Evolutionary conservation across 2,797 vertebrate genomes (phyloP).

Genomic region (Onychomys leucogaster): DNA sequence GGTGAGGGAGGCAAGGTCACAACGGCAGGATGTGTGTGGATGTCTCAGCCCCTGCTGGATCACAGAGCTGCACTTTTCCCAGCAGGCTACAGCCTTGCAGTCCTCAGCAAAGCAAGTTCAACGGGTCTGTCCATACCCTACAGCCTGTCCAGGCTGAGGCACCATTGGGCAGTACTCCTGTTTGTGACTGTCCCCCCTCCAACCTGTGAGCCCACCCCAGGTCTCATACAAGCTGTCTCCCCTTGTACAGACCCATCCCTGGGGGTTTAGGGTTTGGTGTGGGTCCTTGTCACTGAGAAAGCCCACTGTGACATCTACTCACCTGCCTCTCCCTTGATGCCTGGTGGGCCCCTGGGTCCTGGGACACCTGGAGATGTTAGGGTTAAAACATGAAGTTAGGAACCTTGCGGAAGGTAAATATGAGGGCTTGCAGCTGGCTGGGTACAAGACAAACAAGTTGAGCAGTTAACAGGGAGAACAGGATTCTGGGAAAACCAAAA

Average conservation of each 20-base stretch:
- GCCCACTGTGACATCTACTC: not conserved
- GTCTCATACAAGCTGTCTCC: not conserved
- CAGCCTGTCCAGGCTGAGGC: not conserved
- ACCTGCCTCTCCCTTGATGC: constrained; percentile 75
- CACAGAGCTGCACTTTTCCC: not conserved
- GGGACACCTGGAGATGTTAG: constrained; percentile 55
- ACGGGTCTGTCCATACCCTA: not conserved
- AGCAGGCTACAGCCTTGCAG: not conserved
- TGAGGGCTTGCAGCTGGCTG: not conserved
- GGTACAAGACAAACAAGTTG: not conserved
- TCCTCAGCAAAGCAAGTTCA: not conserved
- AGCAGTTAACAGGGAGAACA: not conserved
- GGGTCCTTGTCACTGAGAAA: not conserved
- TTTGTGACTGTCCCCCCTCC: no score
- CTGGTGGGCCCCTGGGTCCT: constrained; percentile 68
- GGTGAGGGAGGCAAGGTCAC: no score
- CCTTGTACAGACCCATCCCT: not conserved
- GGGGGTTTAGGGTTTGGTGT: not conserved
- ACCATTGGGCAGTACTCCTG: not conserved
- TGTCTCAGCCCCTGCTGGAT: not conserved
- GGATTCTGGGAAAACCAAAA: not conserved
- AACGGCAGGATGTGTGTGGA: not conserved
- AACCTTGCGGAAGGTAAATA: not conserved
- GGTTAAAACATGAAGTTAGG: not conserved
- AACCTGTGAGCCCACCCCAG: no score